These are phyloP conservation scores for Tillus elongatus DNA, from an alignment of 2,888 invertebrate species.

Conservation along the genomic window DNA sequence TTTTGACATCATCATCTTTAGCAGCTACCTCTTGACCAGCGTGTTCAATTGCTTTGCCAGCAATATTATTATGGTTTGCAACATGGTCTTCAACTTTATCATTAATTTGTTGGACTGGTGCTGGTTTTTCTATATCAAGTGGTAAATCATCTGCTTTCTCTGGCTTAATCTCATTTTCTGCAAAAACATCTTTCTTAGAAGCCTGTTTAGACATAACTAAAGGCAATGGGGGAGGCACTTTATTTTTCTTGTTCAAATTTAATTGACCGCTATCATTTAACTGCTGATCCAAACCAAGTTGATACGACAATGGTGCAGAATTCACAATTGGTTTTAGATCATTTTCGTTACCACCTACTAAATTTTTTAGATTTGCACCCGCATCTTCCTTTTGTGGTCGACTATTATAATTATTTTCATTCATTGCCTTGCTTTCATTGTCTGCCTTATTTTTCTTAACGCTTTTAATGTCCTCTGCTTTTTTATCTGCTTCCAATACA, in stretches of 20 bases:
- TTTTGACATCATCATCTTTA: too few species aligned
- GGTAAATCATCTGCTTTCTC: too few species aligned
- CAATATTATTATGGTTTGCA: too few species aligned
- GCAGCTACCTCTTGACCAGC: too few species aligned
- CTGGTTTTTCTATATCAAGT: too few species aligned
- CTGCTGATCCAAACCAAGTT: constrained; percentile 14
- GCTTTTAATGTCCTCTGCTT: background rate
- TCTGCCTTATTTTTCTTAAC: background rate
- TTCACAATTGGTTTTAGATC: constrained; percentile 6
- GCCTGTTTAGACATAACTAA: background rate
- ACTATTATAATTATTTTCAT: constrained; percentile 5
- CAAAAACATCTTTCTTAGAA: background rate
- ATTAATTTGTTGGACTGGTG: too few species aligned
- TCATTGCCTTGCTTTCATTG: constrained; percentile 3
- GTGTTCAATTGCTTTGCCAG: too few species aligned
- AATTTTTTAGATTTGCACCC: background rate
- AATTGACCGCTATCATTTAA: background rate
- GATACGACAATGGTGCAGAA: constrained; percentile 17
- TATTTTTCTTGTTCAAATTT: background rate
- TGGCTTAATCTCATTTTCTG: background rate
- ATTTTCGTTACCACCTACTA: constrained; percentile 8
- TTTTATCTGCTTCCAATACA: constrained; percentile 6
- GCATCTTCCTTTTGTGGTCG: constrained; percentile 3
- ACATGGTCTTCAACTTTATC: too few species aligned
- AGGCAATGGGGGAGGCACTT: background rate